Conservation (phyloP, 2,113 vertebrate genomes). For the Marmota monax region DNA sequence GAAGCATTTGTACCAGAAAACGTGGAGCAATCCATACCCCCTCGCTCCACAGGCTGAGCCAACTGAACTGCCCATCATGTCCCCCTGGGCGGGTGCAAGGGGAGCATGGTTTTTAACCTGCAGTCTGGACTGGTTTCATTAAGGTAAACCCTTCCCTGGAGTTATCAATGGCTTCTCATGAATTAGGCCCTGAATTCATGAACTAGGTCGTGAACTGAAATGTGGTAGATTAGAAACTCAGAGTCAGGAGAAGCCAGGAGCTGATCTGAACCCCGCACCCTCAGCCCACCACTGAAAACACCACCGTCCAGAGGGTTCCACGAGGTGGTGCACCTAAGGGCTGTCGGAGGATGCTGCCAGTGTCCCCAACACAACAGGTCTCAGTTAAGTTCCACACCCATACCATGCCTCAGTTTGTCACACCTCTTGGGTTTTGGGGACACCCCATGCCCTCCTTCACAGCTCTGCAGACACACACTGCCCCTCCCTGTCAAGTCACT, state of each 20-base stretch:
- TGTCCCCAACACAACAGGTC: fast-evolving
- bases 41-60: neutral
- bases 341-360: fast-evolving
- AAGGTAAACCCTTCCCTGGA: fast-evolving
- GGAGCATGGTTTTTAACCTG: fast-evolving
- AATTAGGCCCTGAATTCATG: too few species aligned
- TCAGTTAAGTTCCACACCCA: fast-evolving
- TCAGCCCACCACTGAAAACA: neutral
- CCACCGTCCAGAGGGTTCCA: neutral
- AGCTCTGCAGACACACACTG: fast-evolving
- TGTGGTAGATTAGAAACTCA: neutral
- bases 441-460: fast-evolving
- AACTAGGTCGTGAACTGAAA: neutral
- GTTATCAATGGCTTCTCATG: neutral
- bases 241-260: neutral
- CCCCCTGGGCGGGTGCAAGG: fast-evolving
- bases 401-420: fast-evolving
- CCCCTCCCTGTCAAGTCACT: neutral
- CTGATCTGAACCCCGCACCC: neutral
- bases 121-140: neutral
- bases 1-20: neutral
- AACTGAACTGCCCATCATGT: fast-evolving
- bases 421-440: neutral
- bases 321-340: fast-evolving
- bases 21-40: fast-evolving